phyloP scores from a whole-genome alignment of 2,113 vertebrate species.

The Nyctereutes procyonoides region DNA sequence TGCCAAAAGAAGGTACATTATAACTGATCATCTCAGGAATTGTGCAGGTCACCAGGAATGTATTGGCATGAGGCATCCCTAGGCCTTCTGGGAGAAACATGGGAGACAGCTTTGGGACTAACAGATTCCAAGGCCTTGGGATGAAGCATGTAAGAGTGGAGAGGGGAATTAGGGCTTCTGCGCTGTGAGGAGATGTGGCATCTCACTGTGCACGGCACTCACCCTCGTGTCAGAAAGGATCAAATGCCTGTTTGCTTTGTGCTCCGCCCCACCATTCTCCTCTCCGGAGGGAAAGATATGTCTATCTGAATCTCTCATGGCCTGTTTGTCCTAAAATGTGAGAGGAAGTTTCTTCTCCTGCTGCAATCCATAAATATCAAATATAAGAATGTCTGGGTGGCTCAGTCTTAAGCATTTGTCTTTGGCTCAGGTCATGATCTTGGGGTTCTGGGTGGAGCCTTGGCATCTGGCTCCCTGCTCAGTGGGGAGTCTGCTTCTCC shows the following conservation, averaged over 20 bases:
- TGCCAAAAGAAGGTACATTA: not conserved
- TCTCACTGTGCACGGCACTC: not conserved
- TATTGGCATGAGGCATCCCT: not conserved
- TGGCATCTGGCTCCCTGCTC: not conserved
- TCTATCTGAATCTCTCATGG: not conserved
- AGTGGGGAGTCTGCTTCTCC: not conserved
- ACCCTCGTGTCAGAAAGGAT: not conserved
- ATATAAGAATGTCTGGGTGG: not conserved
- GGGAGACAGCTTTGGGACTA: not conserved
- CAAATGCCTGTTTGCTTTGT: not conserved
- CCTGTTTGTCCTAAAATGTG: not conserved
- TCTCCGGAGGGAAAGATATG: not conserved
- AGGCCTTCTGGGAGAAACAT: not conserved
- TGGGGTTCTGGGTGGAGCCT: not conserved
- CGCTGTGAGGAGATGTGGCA: not conserved
- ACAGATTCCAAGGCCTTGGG: not conserved
- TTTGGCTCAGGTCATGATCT: not conserved
- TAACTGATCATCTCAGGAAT: not conserved
- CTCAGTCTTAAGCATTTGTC: not conserved
- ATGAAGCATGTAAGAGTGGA: not conserved
- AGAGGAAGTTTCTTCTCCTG: conserved; percentile 25
- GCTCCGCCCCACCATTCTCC: not conserved
- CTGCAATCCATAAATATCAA: not conserved
- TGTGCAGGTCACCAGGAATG: not conserved
- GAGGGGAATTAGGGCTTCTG: not conserved